These are phyloP conservation scores for Sinotaia quadrata DNA, from an alignment of 2,888 invertebrate genomes.

Conservation along the genomic window DNA sequence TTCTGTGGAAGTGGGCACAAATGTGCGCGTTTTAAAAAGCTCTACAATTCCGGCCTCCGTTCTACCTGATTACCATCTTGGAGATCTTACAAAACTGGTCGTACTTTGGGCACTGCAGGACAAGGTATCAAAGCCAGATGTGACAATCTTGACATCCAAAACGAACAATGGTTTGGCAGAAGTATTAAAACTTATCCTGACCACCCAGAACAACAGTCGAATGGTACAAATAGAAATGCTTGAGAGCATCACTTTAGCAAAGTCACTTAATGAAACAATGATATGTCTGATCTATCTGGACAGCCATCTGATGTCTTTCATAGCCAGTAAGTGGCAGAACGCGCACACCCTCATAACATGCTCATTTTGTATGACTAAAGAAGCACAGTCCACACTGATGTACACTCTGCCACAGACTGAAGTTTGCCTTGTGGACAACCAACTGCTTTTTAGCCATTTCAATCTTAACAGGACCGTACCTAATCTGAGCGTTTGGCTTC, in stretches of 20 bases:
- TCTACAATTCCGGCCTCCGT: background rate
- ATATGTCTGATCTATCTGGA: slow-evolving; percentile 11
- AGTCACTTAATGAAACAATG: slow-evolving; percentile 1
- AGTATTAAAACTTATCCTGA: background rate
- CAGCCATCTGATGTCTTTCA: background rate
- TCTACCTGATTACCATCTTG: slow-evolving; percentile 25
- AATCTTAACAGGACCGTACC: slow-evolving; percentile 3
- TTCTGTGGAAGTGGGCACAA: too few relatives aligned
- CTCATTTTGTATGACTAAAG: background rate
- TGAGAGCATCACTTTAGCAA: slow-evolving; percentile 29
- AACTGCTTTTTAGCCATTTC: slow-evolving; percentile 4
- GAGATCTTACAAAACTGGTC: slow-evolving; percentile 32
- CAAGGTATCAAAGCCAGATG: background rate
- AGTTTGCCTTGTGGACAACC: slow-evolving; percentile 5
- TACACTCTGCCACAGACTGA: background rate
- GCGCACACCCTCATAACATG: slow-evolving; percentile 3
- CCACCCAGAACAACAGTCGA: background rate
- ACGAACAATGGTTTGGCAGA: background rate
- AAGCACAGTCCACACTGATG: background rate
- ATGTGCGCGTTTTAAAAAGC: too few relatives aligned
- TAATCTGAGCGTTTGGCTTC: background rate
- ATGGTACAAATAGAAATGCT: slow-evolving; percentile 8
- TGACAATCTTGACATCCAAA: background rate
- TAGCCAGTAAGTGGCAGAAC: slow-evolving; percentile 10
- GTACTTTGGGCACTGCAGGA: slow-evolving; percentile 19